Evolutionary conservation across 2,888 invertebrate genomes (phyloP), one percentile per base, ranked within the genome.

Genomic region (Cantharis rufa): DNA sequence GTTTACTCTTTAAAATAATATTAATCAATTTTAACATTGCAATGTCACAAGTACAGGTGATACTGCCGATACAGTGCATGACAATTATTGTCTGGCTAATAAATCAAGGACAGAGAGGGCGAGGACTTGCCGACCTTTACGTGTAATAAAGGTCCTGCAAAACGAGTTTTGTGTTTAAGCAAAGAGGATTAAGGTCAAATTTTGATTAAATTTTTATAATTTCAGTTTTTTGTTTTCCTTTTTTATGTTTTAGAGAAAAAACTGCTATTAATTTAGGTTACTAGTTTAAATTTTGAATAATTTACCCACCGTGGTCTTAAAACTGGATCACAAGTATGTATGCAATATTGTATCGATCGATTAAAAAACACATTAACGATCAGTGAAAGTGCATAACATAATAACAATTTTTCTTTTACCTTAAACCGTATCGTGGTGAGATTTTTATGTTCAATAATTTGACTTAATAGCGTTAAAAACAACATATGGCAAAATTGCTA

Each of bases 71-170:
- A 66, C n/a, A 66, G 24, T 66, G 64, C 18, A 66, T 66, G 64
- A 66, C 64, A 21, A 24, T 64, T 24, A 24, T 24, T 13, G 64
- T 66, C 18, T 66, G 24, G 64, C 24, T 21, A 24, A 69, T 24
- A 27, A 27, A 28, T 21, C 32, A 69, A 73, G 64, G 72, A 72
- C 72, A 66, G n/a, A 15, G 66, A 66, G 32, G 28, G 72, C 72
- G 66, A 62, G 69, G 73, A 69, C 73, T 69, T 68, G 1, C 16
- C 28, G 62, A 69, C 69, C 69, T 73, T 73, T 73, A 24, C 21
- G 10, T 71, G 21, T n/a, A 13, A 21, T 66, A 66, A 66, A 66
- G 64, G 64, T 66, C 64, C 64, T 66, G 24, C 13, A 9, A 66
- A 66, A 66, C 16, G 24, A 66, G 64, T 66, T 66, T 66, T 21